Base-by-base conservation (phyloP, 2,888 invertebrate species). In the Dryobotodes eremita region DNA sequence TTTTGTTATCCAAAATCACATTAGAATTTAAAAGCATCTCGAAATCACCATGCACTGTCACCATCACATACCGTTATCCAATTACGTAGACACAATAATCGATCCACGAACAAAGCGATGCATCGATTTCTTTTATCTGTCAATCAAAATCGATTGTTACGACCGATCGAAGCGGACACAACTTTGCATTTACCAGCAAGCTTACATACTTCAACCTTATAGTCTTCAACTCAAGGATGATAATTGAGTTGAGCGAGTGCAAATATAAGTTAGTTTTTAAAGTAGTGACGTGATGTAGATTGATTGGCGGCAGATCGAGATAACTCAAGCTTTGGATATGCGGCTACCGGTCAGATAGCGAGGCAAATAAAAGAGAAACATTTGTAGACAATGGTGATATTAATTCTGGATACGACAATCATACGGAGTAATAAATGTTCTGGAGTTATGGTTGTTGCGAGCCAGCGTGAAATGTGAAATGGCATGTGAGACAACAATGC, bases 91-190 rank as follows among this genome's bases (percentile, higher is more conserved):
- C 90, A 91, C 91, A 92, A 93, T 94, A 95, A 95, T 95, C 94
- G 93, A 94, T 93, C 90, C 89, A 91, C 90, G 91, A 91, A 94
- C 94, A 94, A 94, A 93, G 93, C 92, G 91, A 91, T 90, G 92
- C 92, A 91, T 91, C 92, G 93, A 89, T 89, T 95, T 95, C 94
- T 95, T 95, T 95, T 94, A 95, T 95, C 93, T 92, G 95, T 95
- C 95, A 95, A 94, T 95, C 95, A 95, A 94, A 92, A 90, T 92
- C 92, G 93, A 95, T 95, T 95, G 94, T 94, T 92, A 90, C 91
- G 93, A 92, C 89, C 91, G 89, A 93, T 93, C 91, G 90, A 88
- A 84, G 82, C 68, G 68, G 73, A 46, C 20, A 62, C 89, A 83
- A 87, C 7, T 62, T 81, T 84, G 53, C 13, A 46, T 64, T 53